A percentile compares a stretch with the other conserved stretches of the same genome.
phyloP scores from a whole-genome alignment of 2,113 vertebrate genomes.

The Gila orcuttii region DNA sequence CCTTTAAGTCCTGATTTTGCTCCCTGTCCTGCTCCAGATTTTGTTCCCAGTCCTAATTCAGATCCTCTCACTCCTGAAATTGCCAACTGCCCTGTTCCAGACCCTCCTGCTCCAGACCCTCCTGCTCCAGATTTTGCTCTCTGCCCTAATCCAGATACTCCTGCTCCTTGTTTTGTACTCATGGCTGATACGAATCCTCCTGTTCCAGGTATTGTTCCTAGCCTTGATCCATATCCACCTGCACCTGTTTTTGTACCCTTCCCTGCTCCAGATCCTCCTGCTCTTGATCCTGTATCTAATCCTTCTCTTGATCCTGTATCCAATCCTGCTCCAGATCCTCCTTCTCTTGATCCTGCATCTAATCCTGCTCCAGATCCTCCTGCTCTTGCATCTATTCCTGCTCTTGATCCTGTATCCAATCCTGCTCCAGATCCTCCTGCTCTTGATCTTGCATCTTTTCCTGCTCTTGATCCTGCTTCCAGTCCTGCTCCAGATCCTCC shows the following conservation, averaged over 20 bases:
- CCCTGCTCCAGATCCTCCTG: neutral
- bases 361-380: neutral
- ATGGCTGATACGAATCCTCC: neutral
- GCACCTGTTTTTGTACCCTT: neutral
- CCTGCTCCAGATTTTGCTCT: neutral
- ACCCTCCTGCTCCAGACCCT: neutral
- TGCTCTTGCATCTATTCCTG: neutral
- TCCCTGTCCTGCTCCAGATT: neutral
- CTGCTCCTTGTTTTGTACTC: neutral
- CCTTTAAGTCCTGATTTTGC: neutral
- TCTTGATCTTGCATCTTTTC: no score
- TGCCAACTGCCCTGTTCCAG: slow-evolving; percentile 52
- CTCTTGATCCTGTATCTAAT: neutral
- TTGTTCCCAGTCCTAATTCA: neutral
- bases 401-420: no score
- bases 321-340: neutral
- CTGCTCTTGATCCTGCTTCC: neutral
- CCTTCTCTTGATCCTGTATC: neutral
- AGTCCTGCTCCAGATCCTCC: neutral
- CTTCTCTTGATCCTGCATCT: neutral
- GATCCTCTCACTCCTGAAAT: neutral
- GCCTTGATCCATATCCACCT: neutral
- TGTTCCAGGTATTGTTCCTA: neutral
- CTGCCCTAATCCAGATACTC: neutral
- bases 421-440: neutral